Base-by-base conservation (phyloP, 64 coral and sea anemone genomes). In the Actinia tenebrosa region DNA sequence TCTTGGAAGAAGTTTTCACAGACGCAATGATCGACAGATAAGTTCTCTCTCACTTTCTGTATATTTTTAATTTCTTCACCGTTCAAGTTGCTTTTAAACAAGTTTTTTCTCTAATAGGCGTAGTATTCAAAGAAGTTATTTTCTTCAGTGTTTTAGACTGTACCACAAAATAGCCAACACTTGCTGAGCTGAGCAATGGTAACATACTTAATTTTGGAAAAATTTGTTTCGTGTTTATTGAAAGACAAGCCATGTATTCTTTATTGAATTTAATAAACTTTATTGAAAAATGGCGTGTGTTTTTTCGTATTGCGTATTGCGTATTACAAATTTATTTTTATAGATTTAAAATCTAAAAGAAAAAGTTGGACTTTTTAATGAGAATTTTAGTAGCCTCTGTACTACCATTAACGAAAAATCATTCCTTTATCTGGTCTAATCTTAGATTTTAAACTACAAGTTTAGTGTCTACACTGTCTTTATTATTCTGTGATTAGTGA, bases 211-310 rank as follows among this genome's bases (percentile, higher is more conserved):
- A 75, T 75, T 81, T 81, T 81, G 43, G 46, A 81, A 81, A 53
- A 81, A 81, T 50, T 81, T 17, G 10, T 81, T 81, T 53, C 43
- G 22, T 22, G 43, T 81, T 52, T 18, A 81, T 81, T 81, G 45
- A n/a, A 81, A 81, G 14, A 20, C 20, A 81, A 20, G 2, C 44
- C 46, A 3, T 45, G 50, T 53, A 53, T 81, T 81, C 79, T 81
- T 81, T 81, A 81, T 50, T 50, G 79, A 81, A 81, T 81, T 81
- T 50, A 81, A 81, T 81, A 81, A 81, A 81, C 79, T 81, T 81
- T 81, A 81, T 53, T 81, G 44, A 81, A 81, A 81, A 81, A 81
- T 16, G 53, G 27, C 3, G 23, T 13, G 22, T 25, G 23, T 37
- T 0, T 26, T 71, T 71, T 55, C 30, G 30, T 37, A 37, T 37